Evolutionary conservation across 2,797 vertebrate genomes (phyloP).

Genomic region (Xenops minutus): DNA sequence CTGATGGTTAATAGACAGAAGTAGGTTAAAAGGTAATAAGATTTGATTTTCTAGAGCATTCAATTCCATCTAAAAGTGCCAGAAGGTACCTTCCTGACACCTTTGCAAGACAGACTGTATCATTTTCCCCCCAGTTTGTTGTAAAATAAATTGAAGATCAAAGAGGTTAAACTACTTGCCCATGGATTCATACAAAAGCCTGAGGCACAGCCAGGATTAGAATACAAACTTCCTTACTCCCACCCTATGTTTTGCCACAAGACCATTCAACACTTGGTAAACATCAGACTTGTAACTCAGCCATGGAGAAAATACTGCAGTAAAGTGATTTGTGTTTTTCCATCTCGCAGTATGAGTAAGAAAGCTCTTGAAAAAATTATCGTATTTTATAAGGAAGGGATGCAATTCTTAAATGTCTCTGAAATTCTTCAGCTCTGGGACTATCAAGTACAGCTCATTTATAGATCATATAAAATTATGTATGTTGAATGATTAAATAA

Average conservation of each 20-base stretch:
- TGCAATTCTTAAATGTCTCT: background rate
- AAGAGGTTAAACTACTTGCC: constrained; percentile 19
- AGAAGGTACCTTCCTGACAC: constrained; percentile 13
- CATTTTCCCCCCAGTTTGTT: background rate
- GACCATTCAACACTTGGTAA: background rate
- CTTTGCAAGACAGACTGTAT: background rate
- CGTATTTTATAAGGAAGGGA: background rate
- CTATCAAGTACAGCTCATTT: background rate
- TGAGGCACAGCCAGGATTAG: background rate
- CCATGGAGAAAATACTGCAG: background rate
- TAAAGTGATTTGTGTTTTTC: background rate
- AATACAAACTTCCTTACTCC: background rate
- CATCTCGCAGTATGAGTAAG: background rate
- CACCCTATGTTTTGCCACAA: background rate
- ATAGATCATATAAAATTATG: background rate
- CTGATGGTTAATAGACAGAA: background rate
- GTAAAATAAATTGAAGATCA: constrained; percentile 43
- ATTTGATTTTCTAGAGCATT: constrained; percentile 25
- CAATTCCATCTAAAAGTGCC: constrained; percentile 26
- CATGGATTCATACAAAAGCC: background rate
- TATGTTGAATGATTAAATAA: background rate
- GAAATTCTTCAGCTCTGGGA: background rate
- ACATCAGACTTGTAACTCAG: background rate
- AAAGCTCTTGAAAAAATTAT: background rate
- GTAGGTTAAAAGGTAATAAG: constrained; percentile 22